A percentile compares a stretch with the other conserved stretches of the same genome.
Evolutionary conservation across 1,140 invertebrate genomes (phyloP).

Genomic region (Megathymus violae): DNA sequence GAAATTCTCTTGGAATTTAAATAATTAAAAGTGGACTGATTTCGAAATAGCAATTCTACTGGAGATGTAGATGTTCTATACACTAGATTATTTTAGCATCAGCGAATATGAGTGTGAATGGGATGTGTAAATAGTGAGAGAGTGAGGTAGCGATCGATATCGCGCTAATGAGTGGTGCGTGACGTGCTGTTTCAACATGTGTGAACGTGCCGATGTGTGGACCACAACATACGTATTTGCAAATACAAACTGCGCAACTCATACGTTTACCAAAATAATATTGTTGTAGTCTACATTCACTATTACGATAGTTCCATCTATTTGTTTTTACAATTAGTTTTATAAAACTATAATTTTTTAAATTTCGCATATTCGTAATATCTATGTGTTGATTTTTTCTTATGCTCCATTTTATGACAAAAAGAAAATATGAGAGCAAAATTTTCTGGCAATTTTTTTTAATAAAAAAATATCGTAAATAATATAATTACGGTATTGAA

Average conservation of each 20-base stretch:
- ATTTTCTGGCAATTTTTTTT: too few species aligned
- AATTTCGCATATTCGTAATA: too few species aligned
- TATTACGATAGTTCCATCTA: background rate
- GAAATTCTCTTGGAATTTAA: conserved; percentile 52
- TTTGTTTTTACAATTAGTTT: too few species aligned
- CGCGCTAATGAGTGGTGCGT: conserved; percentile 47
- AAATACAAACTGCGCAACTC: conserved; percentile 11
- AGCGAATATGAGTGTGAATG: conserved; percentile 20
- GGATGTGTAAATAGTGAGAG: conserved; percentile 32
- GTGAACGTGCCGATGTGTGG: conserved; percentile 29
- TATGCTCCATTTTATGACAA: too few species aligned
- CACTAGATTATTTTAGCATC: conserved; percentile 41
- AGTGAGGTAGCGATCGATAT: conserved; percentile 42
- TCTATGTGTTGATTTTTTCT: too few species aligned
- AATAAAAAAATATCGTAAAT: too few species aligned
- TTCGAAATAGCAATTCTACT: conserved; percentile 30
- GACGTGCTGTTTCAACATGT: conserved; percentile 43
- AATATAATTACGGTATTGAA: too few species aligned
- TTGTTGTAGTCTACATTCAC: background rate
- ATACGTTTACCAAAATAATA: conserved; percentile 10
- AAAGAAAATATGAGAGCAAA: too few species aligned
- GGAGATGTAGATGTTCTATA: conserved; percentile 3
- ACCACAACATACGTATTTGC: conserved; percentile 5
- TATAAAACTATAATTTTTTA: too few species aligned
- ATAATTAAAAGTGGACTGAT: conserved; percentile 55